Evolutionary conservation across 2,888 invertebrate species (phyloP).

Genomic region (Spodoptera exigua): DNA sequence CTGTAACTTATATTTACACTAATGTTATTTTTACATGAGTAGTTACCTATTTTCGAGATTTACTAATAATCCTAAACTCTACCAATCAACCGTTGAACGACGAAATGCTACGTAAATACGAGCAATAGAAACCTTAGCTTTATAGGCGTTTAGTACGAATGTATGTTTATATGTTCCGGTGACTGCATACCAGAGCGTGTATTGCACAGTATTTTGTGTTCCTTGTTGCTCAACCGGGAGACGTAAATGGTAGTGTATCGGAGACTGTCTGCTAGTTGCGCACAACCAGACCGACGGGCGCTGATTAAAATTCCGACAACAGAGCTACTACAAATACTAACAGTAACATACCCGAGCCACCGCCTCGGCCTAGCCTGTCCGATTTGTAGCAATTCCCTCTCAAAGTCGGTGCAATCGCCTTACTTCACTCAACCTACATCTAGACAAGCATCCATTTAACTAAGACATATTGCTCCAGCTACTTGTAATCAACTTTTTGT

Average conservation of each 20-base stretch:
- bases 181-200: constrained; percentile 43
- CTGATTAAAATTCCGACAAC: constrained; percentile 69
- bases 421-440: constrained; percentile 42
- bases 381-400: constrained; percentile 38
- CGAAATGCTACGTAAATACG: constrained; percentile 30
- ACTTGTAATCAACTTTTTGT: constrained; percentile 32
- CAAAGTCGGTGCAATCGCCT: constrained; percentile 36
- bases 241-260: constrained; percentile 70
- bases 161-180: constrained; percentile 41
- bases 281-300: constrained; percentile 50
- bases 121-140: constrained; percentile 10
- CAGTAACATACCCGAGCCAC: constrained; percentile 33
- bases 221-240: constrained; percentile 71
- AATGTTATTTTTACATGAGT: too few relatives aligned
- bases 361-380: constrained; percentile 22
- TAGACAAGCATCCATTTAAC: constrained; percentile 31
- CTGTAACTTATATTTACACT: too few relatives aligned
- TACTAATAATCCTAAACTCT: too few relatives aligned
- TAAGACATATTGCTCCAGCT: constrained; percentile 29
- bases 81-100: constrained; percentile 6
- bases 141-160: constrained; percentile 22
- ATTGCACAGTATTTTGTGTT: constrained; percentile 61
- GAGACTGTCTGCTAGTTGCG: constrained; percentile 46
- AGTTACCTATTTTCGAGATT: too few relatives aligned
- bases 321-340: constrained; percentile 43